Base-by-base conservation (phyloP, 2,888 invertebrate species). In the Aricia artaxerxes region DNA sequence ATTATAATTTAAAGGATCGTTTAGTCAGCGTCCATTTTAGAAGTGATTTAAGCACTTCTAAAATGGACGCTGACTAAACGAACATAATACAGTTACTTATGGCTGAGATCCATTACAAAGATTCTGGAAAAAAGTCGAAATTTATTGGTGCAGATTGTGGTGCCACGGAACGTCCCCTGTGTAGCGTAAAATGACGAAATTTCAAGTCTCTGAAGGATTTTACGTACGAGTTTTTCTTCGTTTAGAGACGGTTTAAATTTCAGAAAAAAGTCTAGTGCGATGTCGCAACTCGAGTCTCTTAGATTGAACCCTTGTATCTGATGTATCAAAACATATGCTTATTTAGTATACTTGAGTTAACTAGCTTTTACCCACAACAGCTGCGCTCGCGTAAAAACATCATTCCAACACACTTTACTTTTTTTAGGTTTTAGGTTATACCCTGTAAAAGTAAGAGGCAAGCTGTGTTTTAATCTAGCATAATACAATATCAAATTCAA, bases 111-210 rank as follows among this genome's bases (percentile, higher is more conserved):
- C 24, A 24, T 61, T 61, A 61, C 6, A 61, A 61, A 61, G 61
- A 24, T 61, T 61, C 24, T 16, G 24, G 24, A 61, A 7, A 24
- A 61, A 61, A 61, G n/a, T 7, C 60, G 73, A 40, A 72, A 38
- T 72, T 5, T 73, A 16, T 7, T 40, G 38, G 40, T 44, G 13
- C 16, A 40, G 4, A 73, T 16, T 40, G 35, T 73, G 6, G 73
- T 40, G 24, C 7, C 24, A 61, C 1, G 2, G 2, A n/a, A 73
- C 2, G 73, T 73, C 73, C 38, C 73, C n/a, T 38, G 73, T 38
- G 73, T 75, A 49, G 44, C 49, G 44, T 75, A 75, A 75, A 75
- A 75, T 49, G 6, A 49, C 24, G 49, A 75, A 75, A 75, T 75
- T 75, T 75, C 11, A 24, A 49, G 73, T 49, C 24, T 31, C 49